phyloP scores from a whole-genome alignment of 2,113 vertebrate species.

The Eulemur rufifrons region DNA sequence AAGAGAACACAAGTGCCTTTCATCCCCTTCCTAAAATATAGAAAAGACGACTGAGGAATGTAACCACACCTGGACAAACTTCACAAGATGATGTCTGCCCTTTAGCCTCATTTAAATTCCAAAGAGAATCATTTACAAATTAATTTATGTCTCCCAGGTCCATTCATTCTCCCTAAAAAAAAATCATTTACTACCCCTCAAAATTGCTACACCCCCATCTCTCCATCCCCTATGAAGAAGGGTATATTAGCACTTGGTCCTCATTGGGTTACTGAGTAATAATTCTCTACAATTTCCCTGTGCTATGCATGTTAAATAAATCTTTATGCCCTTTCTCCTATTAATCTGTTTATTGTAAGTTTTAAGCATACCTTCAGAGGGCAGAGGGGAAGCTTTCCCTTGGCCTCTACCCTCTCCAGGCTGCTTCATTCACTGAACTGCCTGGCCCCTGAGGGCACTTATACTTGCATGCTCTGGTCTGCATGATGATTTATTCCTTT shows the following conservation, averaged over 20 bases:
- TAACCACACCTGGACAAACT: neutral
- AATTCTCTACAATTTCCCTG: neutral
- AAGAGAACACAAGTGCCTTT: neutral
- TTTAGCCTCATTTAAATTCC: neutral
- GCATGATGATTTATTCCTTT: neutral
- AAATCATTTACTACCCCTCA: neutral
- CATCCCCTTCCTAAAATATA: neutral
- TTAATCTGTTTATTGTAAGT: neutral
- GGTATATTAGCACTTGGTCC: neutral
- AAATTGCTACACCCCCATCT: neutral
- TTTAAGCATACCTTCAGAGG: neutral
- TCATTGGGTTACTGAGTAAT: neutral
- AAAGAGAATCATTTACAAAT: neutral
- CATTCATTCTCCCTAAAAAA: neutral
- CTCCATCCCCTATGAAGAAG: neutral
- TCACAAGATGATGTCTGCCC: neutral
- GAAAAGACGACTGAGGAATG: neutral
- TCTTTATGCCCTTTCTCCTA: neutral
- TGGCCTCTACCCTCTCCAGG: neutral
- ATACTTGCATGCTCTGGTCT: neutral
- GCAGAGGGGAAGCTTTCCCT: neutral
- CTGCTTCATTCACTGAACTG: neutral
- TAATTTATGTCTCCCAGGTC: neutral
- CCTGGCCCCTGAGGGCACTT: neutral
- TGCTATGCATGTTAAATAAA: neutral